Evolutionary conservation across 2,797 vertebrate species (phyloP), one percentile per base, ranked within the genome.

Genomic region (Ptychobarbus kaznakovi): DNA sequence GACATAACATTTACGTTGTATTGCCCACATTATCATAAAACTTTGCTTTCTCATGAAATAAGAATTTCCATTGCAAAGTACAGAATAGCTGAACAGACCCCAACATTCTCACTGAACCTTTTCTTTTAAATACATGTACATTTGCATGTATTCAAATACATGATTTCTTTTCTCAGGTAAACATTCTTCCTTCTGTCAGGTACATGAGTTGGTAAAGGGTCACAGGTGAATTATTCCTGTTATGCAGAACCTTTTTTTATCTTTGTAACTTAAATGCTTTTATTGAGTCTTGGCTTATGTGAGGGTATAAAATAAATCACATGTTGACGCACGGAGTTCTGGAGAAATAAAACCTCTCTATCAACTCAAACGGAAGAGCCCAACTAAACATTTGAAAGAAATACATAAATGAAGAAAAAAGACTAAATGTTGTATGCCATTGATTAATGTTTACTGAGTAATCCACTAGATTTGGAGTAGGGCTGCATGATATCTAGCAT

Each of bases 61-160:
- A 18, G 7, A 66, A 83, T 87, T 87, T 85, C n/a, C 73, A 85
- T 80, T 32, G 81, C 80, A 87, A 87, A 82, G 20, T 81, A 75
- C 7, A 40, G 53, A 82, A 22, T 40, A 78, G 44, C 22, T 79
- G n/a, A 77, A 42, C 35, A 66, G 18, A 51, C 42, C 44, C 22
- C 32, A 56, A 73, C 35, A 82, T 66, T 15, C 69, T 61, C 38
- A 32, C 46, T 22, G 32, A 68, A 65, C 38, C 22, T 16, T 46
- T 35, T 75, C 1, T 61, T 83, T 74, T 53, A 73, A 74, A 32
- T 58, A 22, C 73, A 75, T 58, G 22, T 58, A 56, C 53, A 56
- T 22, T 63, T 63, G 28, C 25, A 32, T 65, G 32, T 3, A 15
- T 65, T 65, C 28, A 65, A 65, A 22, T 15, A 35, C 56, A 65